These are phyloP conservation scores for Mesodorylaimus sp. DNA, from an alignment of 2,888 invertebrate species.

Conservation along the genomic window DNA sequence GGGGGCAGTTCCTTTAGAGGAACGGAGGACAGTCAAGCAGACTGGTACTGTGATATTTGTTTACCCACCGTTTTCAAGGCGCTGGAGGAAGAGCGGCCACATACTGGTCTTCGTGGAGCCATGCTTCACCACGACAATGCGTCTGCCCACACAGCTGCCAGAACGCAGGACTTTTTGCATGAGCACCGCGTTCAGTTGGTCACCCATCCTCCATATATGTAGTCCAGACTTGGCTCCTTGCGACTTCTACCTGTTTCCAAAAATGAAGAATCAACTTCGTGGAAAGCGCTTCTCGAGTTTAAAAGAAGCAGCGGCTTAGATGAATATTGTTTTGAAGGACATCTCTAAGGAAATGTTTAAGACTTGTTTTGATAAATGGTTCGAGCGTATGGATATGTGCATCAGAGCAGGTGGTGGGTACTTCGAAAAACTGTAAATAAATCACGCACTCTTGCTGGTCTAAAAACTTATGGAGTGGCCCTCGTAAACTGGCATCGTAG, in stretches of 20 bases:
- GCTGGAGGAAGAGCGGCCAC: background rate
- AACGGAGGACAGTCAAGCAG: background rate
- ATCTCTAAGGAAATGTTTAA: background rate
- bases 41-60: background rate
- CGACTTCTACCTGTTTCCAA: background rate
- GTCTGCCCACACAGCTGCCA: background rate
- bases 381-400: background rate
- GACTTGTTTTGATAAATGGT: background rate
- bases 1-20: background rate
- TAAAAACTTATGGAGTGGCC: background rate
- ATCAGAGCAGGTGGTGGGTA: background rate
- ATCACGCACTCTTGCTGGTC: background rate
- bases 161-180: background rate
- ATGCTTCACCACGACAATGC: slow-evolving; percentile 2
- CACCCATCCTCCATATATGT: background rate
- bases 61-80: background rate
- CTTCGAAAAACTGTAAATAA: slow-evolving; percentile 1
- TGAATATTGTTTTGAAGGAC: background rate
- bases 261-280: background rate
- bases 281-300: background rate
- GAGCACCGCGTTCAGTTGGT: background rate
- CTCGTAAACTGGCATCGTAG: too few relatives aligned
- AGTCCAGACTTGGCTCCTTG: slow-evolving; percentile 2
- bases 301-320: background rate
- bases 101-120: background rate